Percentiles rank a stretch among this genome's conserved stretches.
Evolutionary conservation across 1,140 invertebrate genomes (phyloP).

Genomic region (Chrysomallon squamiferum): DNA sequence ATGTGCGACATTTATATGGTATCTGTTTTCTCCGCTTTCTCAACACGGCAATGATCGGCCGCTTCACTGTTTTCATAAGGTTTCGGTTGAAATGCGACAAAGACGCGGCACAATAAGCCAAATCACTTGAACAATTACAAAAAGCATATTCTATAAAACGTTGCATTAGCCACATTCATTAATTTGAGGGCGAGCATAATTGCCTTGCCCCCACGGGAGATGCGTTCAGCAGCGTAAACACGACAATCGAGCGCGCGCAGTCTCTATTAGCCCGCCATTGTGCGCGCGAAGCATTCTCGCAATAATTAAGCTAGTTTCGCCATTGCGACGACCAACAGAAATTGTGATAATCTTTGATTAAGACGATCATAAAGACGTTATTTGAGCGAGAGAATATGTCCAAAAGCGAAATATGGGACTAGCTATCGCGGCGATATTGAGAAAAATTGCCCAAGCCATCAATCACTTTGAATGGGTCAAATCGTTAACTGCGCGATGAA

Average conservation of each 20-base stretch:
- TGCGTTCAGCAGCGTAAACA: background rate
- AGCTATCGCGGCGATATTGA: background rate
- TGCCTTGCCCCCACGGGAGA: background rate
- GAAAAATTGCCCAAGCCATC: slow-evolving; percentile 1
- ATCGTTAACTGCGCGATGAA: background rate
- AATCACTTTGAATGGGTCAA: background rate
- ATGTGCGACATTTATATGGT: slow-evolving; percentile 2
- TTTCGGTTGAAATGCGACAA: slow-evolving; percentile 1
- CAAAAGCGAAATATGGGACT: slow-evolving; percentile 3
- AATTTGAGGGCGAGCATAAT: slow-evolving; percentile 2
- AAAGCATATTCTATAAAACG: slow-evolving; percentile 23
- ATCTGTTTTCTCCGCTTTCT: background rate
- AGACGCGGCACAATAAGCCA: slow-evolving; percentile 16
- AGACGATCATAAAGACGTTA: slow-evolving; percentile 5
- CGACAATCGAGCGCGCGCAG: background rate
- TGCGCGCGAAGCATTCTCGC: background rate
- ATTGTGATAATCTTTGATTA: slow-evolving; percentile 11
- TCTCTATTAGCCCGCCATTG: background rate
- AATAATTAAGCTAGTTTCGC: slow-evolving; percentile 5
- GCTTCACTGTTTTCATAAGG: slow-evolving; percentile 5
- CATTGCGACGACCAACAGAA: background rate
- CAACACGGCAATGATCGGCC: background rate
- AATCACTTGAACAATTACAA: slow-evolving; percentile 8
- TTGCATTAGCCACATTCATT: slow-evolving; percentile 13
- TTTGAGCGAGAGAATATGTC: slow-evolving; percentile 5